phyloP scores from a whole-genome alignment of 30 jellyfish, hydroid and myxozoan species.

The Pelagia noctiluca region DNA sequence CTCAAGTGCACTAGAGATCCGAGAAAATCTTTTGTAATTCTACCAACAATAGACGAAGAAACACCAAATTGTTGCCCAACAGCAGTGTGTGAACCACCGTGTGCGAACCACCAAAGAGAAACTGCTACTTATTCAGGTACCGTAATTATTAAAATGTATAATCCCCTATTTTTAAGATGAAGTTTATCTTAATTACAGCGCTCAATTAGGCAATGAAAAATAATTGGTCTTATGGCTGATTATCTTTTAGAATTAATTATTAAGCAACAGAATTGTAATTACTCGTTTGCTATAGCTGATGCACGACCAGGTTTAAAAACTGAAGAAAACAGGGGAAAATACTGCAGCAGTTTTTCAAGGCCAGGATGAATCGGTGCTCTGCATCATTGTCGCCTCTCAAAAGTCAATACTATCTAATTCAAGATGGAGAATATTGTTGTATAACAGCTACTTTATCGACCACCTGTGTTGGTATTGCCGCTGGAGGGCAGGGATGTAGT shows the following conservation, averaged over 20 bases:
- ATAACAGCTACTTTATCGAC: neutral
- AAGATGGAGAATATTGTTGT: neutral
- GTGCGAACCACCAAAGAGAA: too few species aligned
- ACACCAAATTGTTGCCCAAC: too few species aligned
- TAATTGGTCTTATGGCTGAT: neutral
- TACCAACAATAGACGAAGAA: too few species aligned
- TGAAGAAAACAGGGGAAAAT: neutral
- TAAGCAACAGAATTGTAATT: neutral
- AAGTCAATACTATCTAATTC: neutral
- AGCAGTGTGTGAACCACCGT: too few species aligned
- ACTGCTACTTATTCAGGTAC: too few species aligned
- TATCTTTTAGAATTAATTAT: neutral
- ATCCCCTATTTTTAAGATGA: too few species aligned
- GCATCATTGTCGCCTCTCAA: neutral
- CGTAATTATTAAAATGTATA: too few species aligned
- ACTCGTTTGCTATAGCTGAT: neutral
- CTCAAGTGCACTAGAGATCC: too few species aligned
- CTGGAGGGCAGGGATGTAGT: too few species aligned
- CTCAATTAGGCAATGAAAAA: neutral
- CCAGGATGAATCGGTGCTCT: neutral
- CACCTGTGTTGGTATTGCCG: slow-evolving; percentile 1
- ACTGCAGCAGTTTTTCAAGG: neutral
- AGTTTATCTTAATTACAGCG: neutral
- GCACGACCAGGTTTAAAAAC: neutral
- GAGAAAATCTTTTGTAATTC: too few species aligned